A percentile compares a stretch with the other conserved stretches of the same genome.
Evolutionary conservation across 1,140 invertebrate species (phyloP).

Genomic region (Aphidius ervi): DNA sequence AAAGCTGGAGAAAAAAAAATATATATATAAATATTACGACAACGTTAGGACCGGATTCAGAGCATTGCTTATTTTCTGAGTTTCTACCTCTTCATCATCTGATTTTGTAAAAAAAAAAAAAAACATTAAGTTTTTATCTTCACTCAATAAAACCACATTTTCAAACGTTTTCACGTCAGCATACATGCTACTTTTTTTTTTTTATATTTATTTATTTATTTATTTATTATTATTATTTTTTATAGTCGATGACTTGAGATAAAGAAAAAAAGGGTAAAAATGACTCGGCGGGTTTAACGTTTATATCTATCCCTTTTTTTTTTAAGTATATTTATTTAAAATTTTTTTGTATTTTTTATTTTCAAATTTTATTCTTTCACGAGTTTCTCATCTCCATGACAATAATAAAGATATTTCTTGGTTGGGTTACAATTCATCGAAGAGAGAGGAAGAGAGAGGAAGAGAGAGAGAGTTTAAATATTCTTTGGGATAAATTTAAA

Average conservation of each 20-base stretch:
- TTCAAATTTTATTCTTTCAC: background rate
- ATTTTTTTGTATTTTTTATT: background rate
- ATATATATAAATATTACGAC: background rate
- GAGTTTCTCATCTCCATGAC: constrained; percentile 43
- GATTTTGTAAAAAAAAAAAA: constrained; percentile 3
- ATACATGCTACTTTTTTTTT: background rate
- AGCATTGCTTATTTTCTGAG: constrained; percentile 7
- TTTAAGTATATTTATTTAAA: background rate
- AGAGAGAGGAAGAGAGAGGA: no score
- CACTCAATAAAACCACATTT: constrained; percentile 15
- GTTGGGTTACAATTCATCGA: background rate
- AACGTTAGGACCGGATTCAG: constrained; percentile 11
- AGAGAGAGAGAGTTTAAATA: no score
- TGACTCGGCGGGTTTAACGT: background rate
- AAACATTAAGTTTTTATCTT: background rate
- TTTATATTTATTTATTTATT: no score
- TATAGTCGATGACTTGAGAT: background rate
- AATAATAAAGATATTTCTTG: constrained; percentile 51
- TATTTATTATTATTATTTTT: no score
- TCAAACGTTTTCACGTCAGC: constrained; percentile 1
- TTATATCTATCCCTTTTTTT: background rate
- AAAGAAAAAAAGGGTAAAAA: background rate
- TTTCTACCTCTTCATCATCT: constrained; percentile 23
- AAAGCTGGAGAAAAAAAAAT: constrained; percentile 8
- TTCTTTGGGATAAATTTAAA: constrained; percentile 35